Base-by-base conservation (phyloP, 2,888 invertebrate genomes). In the Rhorus exstirpatorius region DNA sequence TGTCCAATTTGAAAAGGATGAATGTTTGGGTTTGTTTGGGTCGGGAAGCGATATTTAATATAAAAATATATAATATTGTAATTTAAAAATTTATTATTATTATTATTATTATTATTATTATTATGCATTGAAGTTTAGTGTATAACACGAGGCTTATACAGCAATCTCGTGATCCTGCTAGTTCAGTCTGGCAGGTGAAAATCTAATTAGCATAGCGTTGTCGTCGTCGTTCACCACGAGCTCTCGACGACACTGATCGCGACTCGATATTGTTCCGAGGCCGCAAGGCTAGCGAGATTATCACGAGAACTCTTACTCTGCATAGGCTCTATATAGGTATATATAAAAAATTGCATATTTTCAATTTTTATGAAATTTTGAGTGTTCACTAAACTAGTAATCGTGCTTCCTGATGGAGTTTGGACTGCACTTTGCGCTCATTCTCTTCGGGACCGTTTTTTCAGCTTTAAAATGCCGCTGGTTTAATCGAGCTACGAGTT, bases 151-250 rank as follows among this genome's bases (percentile, higher is more conserved):
- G 58, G 60, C 53, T 58, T 61, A 35, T n/a, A n/a, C 61, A 71
- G 75, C 24, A 24, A 31, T 72, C 83, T 77, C 70, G 68, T 71
- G 74, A 17, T 70, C 10, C 60, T 70, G 74, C 58, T 61, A 17
- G 65, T 65, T 71, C 65, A 12, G 26, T 12, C 8, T 63, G 78
- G 81, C 83, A 83, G 83, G 81, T 83, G 83, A 68, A 83, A 83
- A 83, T 77, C 83, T 81, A 81, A 83, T 81, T 78, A 83, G 78
- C 83, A 83, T 83, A 78, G 81, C 61, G 81, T 77, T 72, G 75
- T 80, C 67, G 80, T 80, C 21, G 60, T 68, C 51, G 63, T 55
- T 79, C 68, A 55, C 46, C 68, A 51, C 61, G 68, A 67, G 72
- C 55, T 61, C 63, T 74, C 58, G 17, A 26, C 55, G 53, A 61